Evolutionary conservation across 2,797 vertebrate genomes (phyloP).

Genomic region (Tokudaia tokunoshimensis): DNA sequence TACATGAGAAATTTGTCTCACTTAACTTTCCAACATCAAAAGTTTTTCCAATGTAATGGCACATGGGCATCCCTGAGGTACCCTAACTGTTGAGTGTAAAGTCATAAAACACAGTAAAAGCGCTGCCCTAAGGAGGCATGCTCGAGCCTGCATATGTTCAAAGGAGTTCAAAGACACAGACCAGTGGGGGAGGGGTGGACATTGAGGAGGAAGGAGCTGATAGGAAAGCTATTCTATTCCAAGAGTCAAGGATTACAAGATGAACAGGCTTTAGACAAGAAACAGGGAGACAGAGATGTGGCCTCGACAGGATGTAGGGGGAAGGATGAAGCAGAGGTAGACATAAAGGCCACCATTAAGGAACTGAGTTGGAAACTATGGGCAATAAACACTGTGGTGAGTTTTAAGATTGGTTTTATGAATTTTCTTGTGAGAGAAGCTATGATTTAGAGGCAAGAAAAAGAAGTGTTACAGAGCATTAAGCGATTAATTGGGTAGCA

Average conservation of each 20-base stretch:
- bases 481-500: background rate
- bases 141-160: background rate
- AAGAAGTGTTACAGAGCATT: background rate
- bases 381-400: background rate
- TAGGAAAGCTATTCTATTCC: background rate
- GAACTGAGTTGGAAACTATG: slow-evolving; percentile 4
- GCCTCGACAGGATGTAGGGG: background rate
- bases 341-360: background rate
- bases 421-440: background rate
- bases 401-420: background rate
- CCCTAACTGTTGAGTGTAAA: background rate
- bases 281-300: background rate
- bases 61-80: background rate
- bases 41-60: background rate
- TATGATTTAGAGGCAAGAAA: background rate
- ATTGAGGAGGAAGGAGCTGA: background rate
- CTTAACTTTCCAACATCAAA: slow-evolving; percentile 33
- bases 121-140: background rate
- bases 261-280: background rate
- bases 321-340: background rate
- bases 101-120: background rate
- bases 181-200: background rate
- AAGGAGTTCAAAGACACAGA: background rate
- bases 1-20: background rate
- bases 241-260: background rate